Evolutionary conservation across 1,140 invertebrate genomes (phyloP).

Genomic region (Geopemphigus sp.): DNA sequence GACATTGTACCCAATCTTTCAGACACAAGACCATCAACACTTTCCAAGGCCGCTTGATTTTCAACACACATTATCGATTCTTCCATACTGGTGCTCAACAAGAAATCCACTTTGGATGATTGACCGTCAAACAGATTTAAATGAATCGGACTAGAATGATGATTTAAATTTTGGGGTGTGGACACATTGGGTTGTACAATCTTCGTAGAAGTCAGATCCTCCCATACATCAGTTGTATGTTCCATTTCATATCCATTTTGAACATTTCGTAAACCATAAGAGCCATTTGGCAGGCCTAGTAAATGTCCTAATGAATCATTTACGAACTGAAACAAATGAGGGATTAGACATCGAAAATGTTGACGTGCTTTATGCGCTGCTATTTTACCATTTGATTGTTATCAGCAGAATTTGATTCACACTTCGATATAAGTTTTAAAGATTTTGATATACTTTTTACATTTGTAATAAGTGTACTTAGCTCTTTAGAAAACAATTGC

Average conservation of each 20-base stretch:
- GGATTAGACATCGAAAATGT: too few relatives aligned
- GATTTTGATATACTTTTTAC: constrained; percentile 33
- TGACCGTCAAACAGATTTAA: constrained; percentile 41
- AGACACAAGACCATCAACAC: constrained; percentile 46
- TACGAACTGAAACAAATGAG: constrained; percentile 22
- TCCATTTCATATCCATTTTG: constrained; percentile 14
- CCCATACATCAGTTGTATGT: constrained; percentile 3
- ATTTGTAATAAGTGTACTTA: constrained; percentile 26
- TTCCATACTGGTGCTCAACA: constrained; percentile 40
- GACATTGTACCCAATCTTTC: constrained; percentile 40
- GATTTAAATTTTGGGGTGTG: neutral
- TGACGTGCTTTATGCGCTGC: too few relatives aligned
- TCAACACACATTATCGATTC: constrained; percentile 43
- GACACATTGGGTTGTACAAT: constrained; percentile 2
- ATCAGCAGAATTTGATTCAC: constrained; percentile 17
- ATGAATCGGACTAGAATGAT: constrained; percentile 40
- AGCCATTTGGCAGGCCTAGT: constrained; percentile 14
- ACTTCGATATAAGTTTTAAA: neutral
- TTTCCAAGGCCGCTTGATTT: constrained; percentile 29
- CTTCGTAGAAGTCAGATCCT: neutral
- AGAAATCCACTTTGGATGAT: constrained; percentile 42
- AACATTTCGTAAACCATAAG: constrained; percentile 8
- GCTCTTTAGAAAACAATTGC: constrained; percentile 8
- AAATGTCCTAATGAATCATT: constrained; percentile 41
- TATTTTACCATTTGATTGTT: constrained; percentile 26